A percentile compares a stretch with the other conserved stretches of the same genome.
Conservation (phyloP, 2,888 invertebrate genomes). For the Beris chalybata region DNA sequence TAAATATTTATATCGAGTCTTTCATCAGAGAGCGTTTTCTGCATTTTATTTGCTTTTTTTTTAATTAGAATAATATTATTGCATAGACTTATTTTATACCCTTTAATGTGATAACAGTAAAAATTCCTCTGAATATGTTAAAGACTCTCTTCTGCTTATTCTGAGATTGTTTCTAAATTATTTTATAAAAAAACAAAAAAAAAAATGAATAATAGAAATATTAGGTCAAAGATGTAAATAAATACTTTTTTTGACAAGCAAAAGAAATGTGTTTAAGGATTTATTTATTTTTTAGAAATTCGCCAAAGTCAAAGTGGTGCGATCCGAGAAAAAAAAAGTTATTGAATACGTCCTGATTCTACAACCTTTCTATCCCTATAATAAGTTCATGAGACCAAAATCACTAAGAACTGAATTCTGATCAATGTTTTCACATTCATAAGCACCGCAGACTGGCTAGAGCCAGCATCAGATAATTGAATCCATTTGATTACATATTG, state of each 20-base stretch:
- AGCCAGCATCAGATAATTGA: too few relatives aligned
- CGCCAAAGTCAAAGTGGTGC: too few relatives aligned
- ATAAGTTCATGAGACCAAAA: too few relatives aligned
- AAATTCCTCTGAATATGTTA: constrained; percentile 1
- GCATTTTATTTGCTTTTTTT: constrained; percentile 7
- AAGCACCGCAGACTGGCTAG: too few relatives aligned
- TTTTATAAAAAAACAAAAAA: constrained; percentile 24
- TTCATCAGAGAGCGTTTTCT: neutral
- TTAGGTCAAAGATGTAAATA: constrained; percentile 23
- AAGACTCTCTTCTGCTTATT: constrained; percentile 6
- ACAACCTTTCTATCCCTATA: too few relatives aligned
- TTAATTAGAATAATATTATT: constrained; percentile 13
- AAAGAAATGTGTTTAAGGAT: neutral
- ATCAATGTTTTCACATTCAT: too few relatives aligned
- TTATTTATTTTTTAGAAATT: neutral
- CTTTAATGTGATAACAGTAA: constrained; percentile 28
- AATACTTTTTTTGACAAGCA: constrained; percentile 23
- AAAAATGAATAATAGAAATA: constrained; percentile 5
- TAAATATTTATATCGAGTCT: neutral
- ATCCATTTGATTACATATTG: too few relatives aligned
- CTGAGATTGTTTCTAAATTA: constrained; percentile 16
- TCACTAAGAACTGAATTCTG: too few relatives aligned
- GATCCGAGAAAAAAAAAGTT: too few relatives aligned
- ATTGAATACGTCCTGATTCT: too few relatives aligned
- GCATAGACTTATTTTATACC: constrained; percentile 6